Conservation (phyloP, 2,888 invertebrate genomes). For the Papilio gigon region DNA sequence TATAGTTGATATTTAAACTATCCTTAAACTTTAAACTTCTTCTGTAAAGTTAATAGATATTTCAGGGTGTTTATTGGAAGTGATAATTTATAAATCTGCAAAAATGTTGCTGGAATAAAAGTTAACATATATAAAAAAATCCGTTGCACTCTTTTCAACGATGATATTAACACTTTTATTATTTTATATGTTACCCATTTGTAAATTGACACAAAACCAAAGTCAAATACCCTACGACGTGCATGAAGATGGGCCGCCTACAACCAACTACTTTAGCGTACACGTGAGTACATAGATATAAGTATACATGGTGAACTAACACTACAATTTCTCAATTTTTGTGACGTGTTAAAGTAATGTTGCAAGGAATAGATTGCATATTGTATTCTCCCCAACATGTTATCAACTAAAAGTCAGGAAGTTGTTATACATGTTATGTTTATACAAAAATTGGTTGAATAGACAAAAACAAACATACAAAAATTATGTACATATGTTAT, state of each 20-base stretch:
- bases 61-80: background rate
- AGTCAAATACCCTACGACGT: slow-evolving; percentile 77
- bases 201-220: slow-evolving; percentile 83
- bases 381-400: no score
- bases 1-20: background rate
- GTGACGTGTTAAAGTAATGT: no score
- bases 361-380: no score
- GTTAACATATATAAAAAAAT: slow-evolving; percentile 49
- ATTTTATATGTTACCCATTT: slow-evolving; percentile 83
- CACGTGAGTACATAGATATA: slow-evolving; percentile 77
- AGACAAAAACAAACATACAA: no score
- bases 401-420: no score
- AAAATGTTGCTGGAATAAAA: slow-evolving; percentile 43
- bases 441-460: no score
- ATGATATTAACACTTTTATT: slow-evolving; percentile 83
- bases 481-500: no score
- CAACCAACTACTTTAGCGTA: slow-evolving; percentile 53
- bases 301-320: slow-evolving; percentile 45
- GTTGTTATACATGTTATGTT: no score
- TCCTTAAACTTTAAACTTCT: background rate
- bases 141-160: slow-evolving; percentile 69
- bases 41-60: background rate
- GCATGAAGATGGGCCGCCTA: slow-evolving; percentile 61
- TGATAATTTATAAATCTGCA: background rate
- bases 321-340: no score